Evolutionary conservation across 2,888 invertebrate genomes (phyloP).

Genomic region (Gymnosoma rotundatum): DNA sequence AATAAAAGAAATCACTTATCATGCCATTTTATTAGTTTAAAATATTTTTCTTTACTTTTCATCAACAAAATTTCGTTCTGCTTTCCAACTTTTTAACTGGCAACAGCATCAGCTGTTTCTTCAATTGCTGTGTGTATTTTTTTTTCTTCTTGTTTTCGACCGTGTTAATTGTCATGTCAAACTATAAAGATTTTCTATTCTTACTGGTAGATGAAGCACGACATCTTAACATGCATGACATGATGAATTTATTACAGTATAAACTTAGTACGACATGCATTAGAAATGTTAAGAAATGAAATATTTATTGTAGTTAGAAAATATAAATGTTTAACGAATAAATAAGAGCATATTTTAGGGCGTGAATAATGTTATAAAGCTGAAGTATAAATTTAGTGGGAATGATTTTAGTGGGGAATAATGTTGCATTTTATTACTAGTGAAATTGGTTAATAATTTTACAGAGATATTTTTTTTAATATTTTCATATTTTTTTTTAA

Average conservation of each 20-base stretch:
- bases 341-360: conserved; percentile 27
- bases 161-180: conserved; percentile 65
- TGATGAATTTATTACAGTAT: conserved; percentile 47
- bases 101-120: conserved; percentile 32
- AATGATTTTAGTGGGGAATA: no score
- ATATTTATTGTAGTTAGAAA: neutral
- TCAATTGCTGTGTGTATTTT: conserved; percentile 19
- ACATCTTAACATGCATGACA: conserved; percentile 17
- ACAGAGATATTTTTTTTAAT: no score
- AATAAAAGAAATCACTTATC: conserved; percentile 36
- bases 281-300: neutral
- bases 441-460: no score
- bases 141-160: neutral
- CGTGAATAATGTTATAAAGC: neutral
- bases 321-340: conserved; percentile 2
- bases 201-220: conserved; percentile 30
- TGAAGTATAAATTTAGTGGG: neutral
- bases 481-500: no score
- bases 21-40: conserved; percentile 53
- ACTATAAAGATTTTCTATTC: conserved; percentile 24
- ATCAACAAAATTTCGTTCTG: conserved; percentile 16
- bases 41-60: conserved; percentile 43
- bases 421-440: no score
- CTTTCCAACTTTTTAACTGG: conserved; percentile 3
- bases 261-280: conserved; percentile 21